Conservation (phyloP, 2,797 vertebrate species). For the Antrozous pallidus region DNA sequence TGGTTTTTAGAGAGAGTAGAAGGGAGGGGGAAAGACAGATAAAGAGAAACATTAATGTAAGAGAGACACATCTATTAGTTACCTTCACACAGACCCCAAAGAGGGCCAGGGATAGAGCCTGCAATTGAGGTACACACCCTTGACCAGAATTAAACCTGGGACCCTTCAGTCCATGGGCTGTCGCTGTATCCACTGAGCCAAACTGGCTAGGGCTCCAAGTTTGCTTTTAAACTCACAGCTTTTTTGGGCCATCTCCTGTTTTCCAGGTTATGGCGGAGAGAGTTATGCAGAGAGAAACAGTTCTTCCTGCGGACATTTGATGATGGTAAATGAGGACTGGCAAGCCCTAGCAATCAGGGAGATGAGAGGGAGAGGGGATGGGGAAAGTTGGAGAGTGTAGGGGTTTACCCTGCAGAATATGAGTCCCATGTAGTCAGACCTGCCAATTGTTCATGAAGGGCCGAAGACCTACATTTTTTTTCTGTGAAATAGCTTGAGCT, state of each 20-base stretch:
- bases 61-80: not conserved
- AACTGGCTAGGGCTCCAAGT: not conserved
- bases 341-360: not conserved
- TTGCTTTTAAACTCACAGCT: not conserved
- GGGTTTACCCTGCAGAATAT: not conserved
- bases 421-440: not conserved
- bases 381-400: not conserved
- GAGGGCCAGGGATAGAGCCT: not conserved
- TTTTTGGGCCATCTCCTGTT: not conserved
- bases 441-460: not conserved
- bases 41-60: not conserved
- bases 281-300: not conserved
- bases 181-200: not conserved
- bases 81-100: not conserved
- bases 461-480: not conserved
- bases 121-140: not conserved
- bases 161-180: not conserved
- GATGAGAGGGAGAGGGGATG: no score
- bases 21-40: not conserved
- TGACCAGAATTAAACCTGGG: not conserved
- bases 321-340: not conserved
- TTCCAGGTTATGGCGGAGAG: not conserved
- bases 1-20: not conserved
- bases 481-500: not conserved
- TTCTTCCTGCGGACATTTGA: not conserved